These are phyloP conservation scores for Melanotaenia nigrans DNA, from an alignment of 2,797 vertebrate species.

Conservation along the genomic window DNA sequence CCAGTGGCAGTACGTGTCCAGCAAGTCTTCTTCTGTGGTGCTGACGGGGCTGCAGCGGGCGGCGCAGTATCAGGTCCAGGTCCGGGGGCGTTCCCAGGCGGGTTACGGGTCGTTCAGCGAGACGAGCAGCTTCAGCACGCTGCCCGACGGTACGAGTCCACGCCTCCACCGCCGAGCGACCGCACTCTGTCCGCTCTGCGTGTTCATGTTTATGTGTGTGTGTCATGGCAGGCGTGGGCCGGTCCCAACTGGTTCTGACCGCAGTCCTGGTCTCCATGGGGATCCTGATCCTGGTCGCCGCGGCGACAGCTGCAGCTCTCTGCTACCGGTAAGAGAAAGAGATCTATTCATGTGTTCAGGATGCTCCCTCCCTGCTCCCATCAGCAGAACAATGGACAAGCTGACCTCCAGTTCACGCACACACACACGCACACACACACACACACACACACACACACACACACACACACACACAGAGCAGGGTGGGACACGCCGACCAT, in stretches of 20 bases:
- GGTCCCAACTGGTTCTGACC: slow-evolving; percentile 78
- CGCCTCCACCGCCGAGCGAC: background rate
- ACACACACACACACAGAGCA: slow-evolving; percentile 21
- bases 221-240: slow-evolving; percentile 32
- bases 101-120: slow-evolving; percentile 86
- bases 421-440: slow-evolving; percentile 31
- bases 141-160: slow-evolving; percentile 66
- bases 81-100: slow-evolving; percentile 82
- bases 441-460: slow-evolving; percentile 30
- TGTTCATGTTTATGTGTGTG: background rate
- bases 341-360: slow-evolving; percentile 34
- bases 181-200: background rate
- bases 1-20: slow-evolving; percentile 81
- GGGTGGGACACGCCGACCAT: slow-evolving; percentile 45
- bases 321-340: slow-evolving; percentile 83
- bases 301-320: slow-evolving; percentile 68
- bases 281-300: slow-evolving; percentile 79
- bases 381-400: slow-evolving; percentile 46
- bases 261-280: slow-evolving; percentile 80
- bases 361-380: slow-evolving; percentile 42
- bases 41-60: slow-evolving; percentile 78
- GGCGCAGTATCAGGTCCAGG: slow-evolving; percentile 82
- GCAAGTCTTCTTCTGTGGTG: slow-evolving; percentile 70
- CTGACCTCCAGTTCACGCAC: slow-evolving; percentile 39
- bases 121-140: slow-evolving; percentile 75